Conservation (phyloP, 2,888 invertebrate species). For the Tortrix viridana region DNA sequence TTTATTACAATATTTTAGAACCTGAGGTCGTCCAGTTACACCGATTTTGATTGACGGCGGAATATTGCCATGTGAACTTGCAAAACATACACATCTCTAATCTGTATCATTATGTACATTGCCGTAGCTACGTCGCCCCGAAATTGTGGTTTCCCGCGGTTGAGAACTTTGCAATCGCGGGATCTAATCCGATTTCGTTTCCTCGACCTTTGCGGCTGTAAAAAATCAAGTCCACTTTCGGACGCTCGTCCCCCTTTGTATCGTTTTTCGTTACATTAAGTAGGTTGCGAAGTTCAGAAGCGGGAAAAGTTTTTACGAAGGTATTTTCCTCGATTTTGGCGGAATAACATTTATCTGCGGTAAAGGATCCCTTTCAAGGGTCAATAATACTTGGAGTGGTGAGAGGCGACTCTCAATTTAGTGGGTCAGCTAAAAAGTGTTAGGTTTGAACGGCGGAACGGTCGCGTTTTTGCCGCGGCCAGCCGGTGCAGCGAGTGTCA, state of each 20-base stretch:
- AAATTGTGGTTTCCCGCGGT: constrained; percentile 57
- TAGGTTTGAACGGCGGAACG: constrained; percentile 10
- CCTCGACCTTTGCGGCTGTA: constrained; percentile 69
- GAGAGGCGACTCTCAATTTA: constrained; percentile 27
- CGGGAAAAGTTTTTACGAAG: constrained; percentile 50
- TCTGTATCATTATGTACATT: constrained; percentile 8
- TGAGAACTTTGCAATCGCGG: constrained; percentile 73
- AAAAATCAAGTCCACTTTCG: constrained; percentile 68
- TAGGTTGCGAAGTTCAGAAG: constrained; percentile 47
- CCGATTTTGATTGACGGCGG: constrained; percentile 21
- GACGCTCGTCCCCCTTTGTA: constrained; percentile 58
- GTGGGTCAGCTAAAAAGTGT: constrained; percentile 16
- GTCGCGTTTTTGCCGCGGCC: constrained; percentile 25
- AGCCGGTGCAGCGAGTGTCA: constrained; percentile 27
- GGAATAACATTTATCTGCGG: constrained; percentile 50
- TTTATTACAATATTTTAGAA: constrained; percentile 8
- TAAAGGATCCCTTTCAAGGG: constrained; percentile 35
- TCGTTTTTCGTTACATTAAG: constrained; percentile 55
- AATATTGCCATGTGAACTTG: constrained; percentile 19
- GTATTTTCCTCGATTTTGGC: constrained; percentile 50
- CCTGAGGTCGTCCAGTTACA: constrained; percentile 10
- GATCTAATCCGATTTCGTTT: constrained; percentile 77
- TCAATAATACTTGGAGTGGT: constrained; percentile 28
- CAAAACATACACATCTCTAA: constrained; percentile 22
- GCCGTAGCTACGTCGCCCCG: constrained; percentile 44